Percentiles rank a stretch among this genome's conserved stretches.
These are phyloP conservation scores for Brachyhypopomus gauderio DNA, from an alignment of 2,113 vertebrate species.

Conservation along the genomic window DNA sequence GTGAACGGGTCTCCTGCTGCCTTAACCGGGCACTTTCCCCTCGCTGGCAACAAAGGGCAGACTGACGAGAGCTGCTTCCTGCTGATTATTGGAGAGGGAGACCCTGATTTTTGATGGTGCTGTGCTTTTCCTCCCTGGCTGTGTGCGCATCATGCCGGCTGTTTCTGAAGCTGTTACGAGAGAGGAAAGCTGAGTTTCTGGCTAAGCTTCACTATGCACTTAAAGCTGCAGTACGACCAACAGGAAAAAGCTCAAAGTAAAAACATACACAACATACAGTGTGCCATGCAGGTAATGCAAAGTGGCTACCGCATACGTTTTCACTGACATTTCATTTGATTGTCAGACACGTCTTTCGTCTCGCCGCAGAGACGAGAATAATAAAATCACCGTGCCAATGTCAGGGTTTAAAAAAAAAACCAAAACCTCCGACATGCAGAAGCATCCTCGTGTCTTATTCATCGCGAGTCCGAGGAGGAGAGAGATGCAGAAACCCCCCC, in stretches of 20 bases:
- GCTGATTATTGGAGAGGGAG: conserved; percentile 52
- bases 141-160: conserved; percentile 33
- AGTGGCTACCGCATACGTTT: neutral
- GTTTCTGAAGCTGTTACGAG: conserved; percentile 61
- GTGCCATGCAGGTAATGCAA: conserved; percentile 17
- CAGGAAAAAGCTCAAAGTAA: neutral
- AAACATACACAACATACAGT: neutral
- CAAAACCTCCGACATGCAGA: no score
- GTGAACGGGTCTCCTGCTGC: conserved; percentile 38
- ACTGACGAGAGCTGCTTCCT: conserved; percentile 46
- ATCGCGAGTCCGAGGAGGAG: no score
- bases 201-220: conserved; percentile 63
- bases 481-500: conserved; percentile 54
- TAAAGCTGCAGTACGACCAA: conserved; percentile 68
- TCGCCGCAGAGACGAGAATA: neutral
- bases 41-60: conserved; percentile 67
- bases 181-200: conserved; percentile 67
- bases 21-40: conserved; percentile 56
- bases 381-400: neutral
- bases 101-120: conserved; percentile 48
- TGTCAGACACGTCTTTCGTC: neutral
- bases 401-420: neutral
- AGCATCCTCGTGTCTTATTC: no score
- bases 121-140: conserved; percentile 53
- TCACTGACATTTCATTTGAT: neutral